These are phyloP conservation scores for Lepidocolaptes lacrymiger DNA, from an alignment of 2,797 vertebrate species.

Conservation along the genomic window DNA sequence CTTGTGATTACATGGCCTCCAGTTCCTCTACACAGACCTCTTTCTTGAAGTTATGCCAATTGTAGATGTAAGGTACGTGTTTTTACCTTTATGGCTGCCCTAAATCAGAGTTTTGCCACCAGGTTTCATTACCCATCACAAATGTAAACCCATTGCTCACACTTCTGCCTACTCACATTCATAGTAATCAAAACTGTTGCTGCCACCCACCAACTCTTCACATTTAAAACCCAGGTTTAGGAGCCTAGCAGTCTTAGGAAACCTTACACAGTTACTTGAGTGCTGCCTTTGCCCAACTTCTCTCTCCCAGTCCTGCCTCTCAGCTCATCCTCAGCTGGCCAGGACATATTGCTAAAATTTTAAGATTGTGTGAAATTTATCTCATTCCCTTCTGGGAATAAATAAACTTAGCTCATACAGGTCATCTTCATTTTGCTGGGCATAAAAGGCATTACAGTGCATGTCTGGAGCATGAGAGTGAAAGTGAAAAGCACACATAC, in stretches of 20 bases:
- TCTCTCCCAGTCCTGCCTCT: neutral
- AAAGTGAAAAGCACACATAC: rapidly evolving
- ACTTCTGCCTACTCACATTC: neutral
- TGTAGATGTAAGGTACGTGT: rapidly evolving
- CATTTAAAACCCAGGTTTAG: neutral
- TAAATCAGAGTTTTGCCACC: neutral
- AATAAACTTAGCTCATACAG: rapidly evolving
- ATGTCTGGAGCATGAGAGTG: rapidly evolving
- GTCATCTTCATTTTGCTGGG: neutral
- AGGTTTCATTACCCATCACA: neutral
- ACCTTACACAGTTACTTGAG: neutral
- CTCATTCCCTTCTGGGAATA: neutral
- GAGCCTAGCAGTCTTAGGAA: neutral
- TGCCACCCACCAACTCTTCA: neutral
- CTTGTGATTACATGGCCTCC: too few species aligned
- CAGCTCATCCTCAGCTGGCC: neutral
- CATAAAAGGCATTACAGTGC: rapidly evolving
- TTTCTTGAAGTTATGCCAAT: neutral
- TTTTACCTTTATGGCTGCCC: neutral
- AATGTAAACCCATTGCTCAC: neutral
- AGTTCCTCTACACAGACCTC: neutral
- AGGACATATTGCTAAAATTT: neutral
- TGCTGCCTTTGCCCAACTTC: neutral
- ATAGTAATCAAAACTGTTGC: neutral
- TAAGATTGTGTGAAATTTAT: neutral